phyloP scores from a whole-genome alignment of 2,888 invertebrate genomes.

The Lottia scabra region DNA sequence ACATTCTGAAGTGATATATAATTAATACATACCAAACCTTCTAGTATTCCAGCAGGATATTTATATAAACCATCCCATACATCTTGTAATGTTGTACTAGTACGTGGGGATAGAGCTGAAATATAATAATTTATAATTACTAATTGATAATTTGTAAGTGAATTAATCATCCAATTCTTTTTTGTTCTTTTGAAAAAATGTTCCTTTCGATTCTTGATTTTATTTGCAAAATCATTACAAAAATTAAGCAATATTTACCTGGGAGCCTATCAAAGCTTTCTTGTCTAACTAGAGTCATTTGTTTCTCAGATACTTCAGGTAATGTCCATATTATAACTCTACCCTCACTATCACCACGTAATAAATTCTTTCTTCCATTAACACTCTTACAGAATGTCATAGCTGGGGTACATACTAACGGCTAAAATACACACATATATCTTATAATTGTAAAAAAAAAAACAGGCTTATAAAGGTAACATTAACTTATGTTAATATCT shows the following conservation, averaged over 20 bases:
- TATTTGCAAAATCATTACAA: no score
- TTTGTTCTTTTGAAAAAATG: no score
- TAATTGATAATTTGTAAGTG: no score
- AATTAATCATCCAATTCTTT: no score
- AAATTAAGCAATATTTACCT: constrained; percentile 66
- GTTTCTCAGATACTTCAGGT: constrained; percentile 82
- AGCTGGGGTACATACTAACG: constrained; percentile 90
- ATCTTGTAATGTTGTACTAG: constrained; percentile 80
- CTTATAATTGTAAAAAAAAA: no score
- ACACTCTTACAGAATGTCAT: constrained; percentile 79
- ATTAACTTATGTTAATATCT: no score
- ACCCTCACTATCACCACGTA: constrained; percentile 93
- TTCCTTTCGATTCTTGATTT: no score
- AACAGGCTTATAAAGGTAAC: no score
- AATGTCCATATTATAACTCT: constrained; percentile 90
- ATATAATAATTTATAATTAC: constrained; percentile 2
- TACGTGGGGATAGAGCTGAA: constrained; percentile 80
- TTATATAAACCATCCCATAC: constrained; percentile 91
- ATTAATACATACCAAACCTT: constrained; percentile 78
- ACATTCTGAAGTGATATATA: not conserved
- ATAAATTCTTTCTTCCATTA: constrained; percentile 73
- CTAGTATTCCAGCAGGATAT: constrained; percentile 89
- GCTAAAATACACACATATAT: constrained; percentile 71
- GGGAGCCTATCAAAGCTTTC: constrained; percentile 72
- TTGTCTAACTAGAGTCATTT: constrained; percentile 75